A percentile compares a stretch with the other conserved stretches of the same genome.
Conservation (phyloP, 2,797 vertebrate genomes). For the Meriones psammophilus region DNA sequence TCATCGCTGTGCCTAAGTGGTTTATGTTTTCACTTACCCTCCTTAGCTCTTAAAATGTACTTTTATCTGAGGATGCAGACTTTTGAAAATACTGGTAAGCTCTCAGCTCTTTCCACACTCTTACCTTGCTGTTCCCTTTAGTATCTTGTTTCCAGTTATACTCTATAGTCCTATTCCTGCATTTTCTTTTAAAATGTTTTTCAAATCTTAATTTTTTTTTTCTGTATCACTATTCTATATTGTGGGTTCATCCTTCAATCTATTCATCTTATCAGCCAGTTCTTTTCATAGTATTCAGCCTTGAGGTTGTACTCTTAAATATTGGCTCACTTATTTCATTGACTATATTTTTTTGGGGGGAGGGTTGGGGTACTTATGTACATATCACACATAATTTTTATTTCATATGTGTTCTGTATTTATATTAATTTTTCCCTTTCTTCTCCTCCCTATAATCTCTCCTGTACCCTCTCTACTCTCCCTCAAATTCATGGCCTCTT, state of each 20-base stretch:
- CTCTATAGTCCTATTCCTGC: not conserved
- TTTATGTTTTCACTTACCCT: slow-evolving; percentile 27
- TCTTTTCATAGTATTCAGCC: not conserved
- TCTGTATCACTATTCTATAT: not conserved
- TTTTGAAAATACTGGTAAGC: not conserved
- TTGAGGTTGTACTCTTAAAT: slow-evolving; percentile 20
- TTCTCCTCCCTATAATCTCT: not conserved
- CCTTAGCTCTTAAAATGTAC: not conserved
- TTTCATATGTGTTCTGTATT: not conserved
- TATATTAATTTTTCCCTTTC: not conserved
- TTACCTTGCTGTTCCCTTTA: not conserved
- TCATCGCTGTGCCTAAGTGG: not conserved
- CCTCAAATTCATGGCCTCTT: not conserved
- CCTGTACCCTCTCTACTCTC: not conserved
- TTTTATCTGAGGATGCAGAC: not conserved
- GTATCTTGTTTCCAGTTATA: not conserved
- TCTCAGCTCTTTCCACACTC: not conserved
- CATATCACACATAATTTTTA: not conserved
- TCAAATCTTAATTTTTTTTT: not conserved
- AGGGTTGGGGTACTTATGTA: not conserved
- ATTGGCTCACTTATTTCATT: not conserved
- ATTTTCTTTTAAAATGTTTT: not conserved
- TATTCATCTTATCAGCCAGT: not conserved
- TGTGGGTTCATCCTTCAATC: not conserved
- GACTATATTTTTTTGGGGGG: not conserved